Percentiles rank a stretch among this genome's conserved stretches.
Evolutionary conservation across 2,888 invertebrate species (phyloP).

Genomic region (Craniophora ligustri): DNA sequence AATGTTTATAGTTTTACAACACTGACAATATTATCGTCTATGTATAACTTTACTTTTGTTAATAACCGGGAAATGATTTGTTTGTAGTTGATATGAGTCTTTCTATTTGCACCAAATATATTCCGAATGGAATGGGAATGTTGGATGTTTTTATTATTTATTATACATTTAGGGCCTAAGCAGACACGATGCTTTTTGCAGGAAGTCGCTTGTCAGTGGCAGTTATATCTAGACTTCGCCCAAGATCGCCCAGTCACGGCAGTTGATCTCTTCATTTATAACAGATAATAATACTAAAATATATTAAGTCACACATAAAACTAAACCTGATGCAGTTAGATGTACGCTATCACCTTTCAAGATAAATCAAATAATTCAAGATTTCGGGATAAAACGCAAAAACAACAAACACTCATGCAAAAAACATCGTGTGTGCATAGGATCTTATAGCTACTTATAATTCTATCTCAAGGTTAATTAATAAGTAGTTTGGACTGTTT

Average conservation of each 20-base stretch:
- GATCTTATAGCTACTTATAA: conserved; percentile 46
- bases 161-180: conserved; percentile 38
- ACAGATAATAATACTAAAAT: too few relatives aligned
- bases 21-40: conserved; percentile 22
- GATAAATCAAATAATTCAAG: too few relatives aligned
- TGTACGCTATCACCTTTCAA: too few relatives aligned
- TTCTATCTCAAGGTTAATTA: conserved; percentile 41
- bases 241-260: too few relatives aligned
- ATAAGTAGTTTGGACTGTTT: conserved; percentile 64
- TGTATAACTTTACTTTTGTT: conserved; percentile 37
- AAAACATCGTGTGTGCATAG: neutral
- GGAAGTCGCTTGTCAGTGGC: too few relatives aligned
- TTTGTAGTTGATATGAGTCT: conserved; percentile 44
- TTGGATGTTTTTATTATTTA: conserved; percentile 54
- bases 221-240: too few relatives aligned
- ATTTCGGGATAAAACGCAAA: too few relatives aligned
- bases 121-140: conserved; percentile 51
- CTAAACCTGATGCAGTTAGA: too few relatives aligned
- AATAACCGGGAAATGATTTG: conserved; percentile 30
- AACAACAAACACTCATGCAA: neutral
- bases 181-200: neutral
- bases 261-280: too few relatives aligned
- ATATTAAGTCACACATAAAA: too few relatives aligned
- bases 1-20: conserved; percentile 45
- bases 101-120: conserved; percentile 51